Percentiles rank a stretch among this genome's conserved stretches.
Evolutionary conservation across 1,140 invertebrate genomes (phyloP).

Genomic region (Fopius arisanus): DNA sequence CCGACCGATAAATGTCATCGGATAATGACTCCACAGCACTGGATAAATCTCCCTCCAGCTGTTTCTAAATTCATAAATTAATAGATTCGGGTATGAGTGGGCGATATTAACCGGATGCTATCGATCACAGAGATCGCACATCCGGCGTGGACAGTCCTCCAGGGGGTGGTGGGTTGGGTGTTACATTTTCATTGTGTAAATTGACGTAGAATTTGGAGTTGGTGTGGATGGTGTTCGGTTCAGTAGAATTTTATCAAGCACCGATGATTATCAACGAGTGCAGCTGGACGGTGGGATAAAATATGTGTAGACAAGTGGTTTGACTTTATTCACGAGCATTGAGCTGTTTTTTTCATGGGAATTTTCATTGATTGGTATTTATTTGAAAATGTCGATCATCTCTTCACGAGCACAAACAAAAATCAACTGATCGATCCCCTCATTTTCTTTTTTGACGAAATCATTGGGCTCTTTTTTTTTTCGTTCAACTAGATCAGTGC

Average conservation of each 20-base stretch:
- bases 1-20: no score
- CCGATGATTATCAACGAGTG: background rate
- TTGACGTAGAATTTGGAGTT: background rate
- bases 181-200: conserved; percentile 10
- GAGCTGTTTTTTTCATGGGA: background rate
- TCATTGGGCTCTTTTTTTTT: background rate
- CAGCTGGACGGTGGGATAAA: background rate
- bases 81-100: background rate
- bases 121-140: background rate
- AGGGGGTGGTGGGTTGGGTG: background rate
- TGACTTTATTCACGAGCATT: background rate
- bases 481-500: background rate
- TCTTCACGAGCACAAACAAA: background rate
- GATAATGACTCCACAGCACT: no score
- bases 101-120: background rate
- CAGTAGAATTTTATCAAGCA: background rate
- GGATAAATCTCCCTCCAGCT: no score
- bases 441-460: background rate
- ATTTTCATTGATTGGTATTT: background rate
- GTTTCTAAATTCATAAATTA: conserved; percentile 3
- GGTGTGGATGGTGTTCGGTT: background rate
- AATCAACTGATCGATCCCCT: background rate
- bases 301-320: background rate
- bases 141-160: background rate
- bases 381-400: background rate